Percentiles rank a stretch among this genome's conserved stretches.
Evolutionary conservation across 2,113 vertebrate species (phyloP).

Genomic region (Nannobrachium achirus): DNA sequence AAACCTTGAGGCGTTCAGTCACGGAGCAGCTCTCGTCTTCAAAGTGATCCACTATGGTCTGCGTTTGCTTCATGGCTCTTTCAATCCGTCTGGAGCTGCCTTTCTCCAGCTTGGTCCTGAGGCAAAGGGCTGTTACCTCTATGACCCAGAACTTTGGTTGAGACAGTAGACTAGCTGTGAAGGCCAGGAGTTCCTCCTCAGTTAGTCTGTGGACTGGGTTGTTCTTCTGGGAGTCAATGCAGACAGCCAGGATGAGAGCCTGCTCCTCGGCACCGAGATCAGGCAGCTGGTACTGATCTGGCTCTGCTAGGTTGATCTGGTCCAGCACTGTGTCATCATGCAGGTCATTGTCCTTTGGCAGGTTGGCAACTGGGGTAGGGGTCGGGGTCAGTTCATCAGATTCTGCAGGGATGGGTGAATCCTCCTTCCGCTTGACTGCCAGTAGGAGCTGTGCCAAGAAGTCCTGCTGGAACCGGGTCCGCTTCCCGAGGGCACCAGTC

Average conservation of each 20-base stretch:
- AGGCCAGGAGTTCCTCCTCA: slow-evolving; percentile 91
- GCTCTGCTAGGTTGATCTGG: slow-evolving; percentile 86
- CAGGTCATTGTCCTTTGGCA: slow-evolving; percentile 90
- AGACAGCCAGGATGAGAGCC: slow-evolving; percentile 91
- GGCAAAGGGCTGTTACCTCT: slow-evolving; percentile 87
- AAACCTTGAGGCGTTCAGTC: slow-evolving; percentile 90
- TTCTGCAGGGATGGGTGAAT: slow-evolving; percentile 17
- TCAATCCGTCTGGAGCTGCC: slow-evolving; percentile 88
- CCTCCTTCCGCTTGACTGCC: slow-evolving; percentile 83
- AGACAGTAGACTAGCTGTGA: slow-evolving; percentile 89
- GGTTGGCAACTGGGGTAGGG: slow-evolving; percentile 81
- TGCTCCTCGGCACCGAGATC: slow-evolving; percentile 93
- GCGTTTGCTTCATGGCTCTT: slow-evolving; percentile 93
- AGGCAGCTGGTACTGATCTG: slow-evolving; percentile 83
- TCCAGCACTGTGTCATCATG: slow-evolving; percentile 91
- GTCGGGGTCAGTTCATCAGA: slow-evolving; percentile 75
- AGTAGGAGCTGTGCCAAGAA: slow-evolving; percentile 92
- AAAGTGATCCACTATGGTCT: slow-evolving; percentile 91
- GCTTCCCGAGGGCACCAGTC: slow-evolving; percentile 93
- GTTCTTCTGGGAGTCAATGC: slow-evolving; percentile 93
- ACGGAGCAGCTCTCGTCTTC: slow-evolving; percentile 81
- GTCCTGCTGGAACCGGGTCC: slow-evolving; percentile 93
- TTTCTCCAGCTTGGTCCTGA: slow-evolving; percentile 90
- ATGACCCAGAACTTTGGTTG: slow-evolving; percentile 96
- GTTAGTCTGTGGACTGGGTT: slow-evolving; percentile 95